Evolutionary conservation across 2,888 invertebrate genomes (phyloP), one percentile per base, ranked within the genome.

Genomic region (Ctena decussata): DNA sequence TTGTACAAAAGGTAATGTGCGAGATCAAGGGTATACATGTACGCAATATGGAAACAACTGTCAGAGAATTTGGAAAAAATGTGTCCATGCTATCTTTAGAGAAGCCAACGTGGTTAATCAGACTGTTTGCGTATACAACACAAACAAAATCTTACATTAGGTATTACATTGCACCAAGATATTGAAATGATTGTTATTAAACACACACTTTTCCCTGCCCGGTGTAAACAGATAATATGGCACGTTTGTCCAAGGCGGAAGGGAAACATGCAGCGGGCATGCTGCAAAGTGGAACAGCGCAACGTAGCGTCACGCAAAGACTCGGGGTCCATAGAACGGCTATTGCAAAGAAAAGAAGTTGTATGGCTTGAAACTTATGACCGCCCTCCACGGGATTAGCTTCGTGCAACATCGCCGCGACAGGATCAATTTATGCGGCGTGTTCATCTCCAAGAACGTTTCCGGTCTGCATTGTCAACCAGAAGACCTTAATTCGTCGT

Each of bases 381-480:
- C 30, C 65, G 35, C 35, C 65, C 65, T 27, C 32, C 35, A 35
- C 35, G 35, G 3, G 32, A 35, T 32, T 12, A 65, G 35, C 65
- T 11, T 65, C 32, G 65, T 18, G 65, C 15, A 35, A 32, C 70
- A 32, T 70, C 77, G 44, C 46, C 30, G 46, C 32, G 49, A 46
- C 44, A 77, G 41, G 69, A 77, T 35, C 77, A 70, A 32, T 57
- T n/a, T 44, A 77, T 77, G 3, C 0, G 77, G 6, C 30, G 76
- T 44, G 5, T 65, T 35, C 65, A 65, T 65, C 12, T n/a, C 2
- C 57, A 15, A 2, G 6, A 57, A 57, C 57, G 57, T 15, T 53
- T 57, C 35, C 27, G n/a, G 27, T 57, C 30, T 39, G 60, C 60
- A 21, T 60, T 65, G 11, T 24, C 57, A 46, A 72, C 78, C 27